Conservation (phyloP, 2,888 invertebrate genomes). For the Nomada ruficornis region DNA sequence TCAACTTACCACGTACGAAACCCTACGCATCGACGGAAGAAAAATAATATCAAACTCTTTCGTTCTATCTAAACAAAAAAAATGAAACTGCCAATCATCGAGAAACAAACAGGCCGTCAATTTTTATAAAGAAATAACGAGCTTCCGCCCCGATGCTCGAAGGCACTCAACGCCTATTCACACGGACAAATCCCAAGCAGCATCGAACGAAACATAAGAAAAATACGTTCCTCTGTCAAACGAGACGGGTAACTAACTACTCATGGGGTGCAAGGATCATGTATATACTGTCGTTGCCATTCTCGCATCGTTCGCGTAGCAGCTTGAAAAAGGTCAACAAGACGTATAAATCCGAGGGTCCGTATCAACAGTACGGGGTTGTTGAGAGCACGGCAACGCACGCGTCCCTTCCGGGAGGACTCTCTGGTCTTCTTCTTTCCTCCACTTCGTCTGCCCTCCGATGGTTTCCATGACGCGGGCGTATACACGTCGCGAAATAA, state of each 20-base stretch:
- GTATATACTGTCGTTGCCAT: slow-evolving; percentile 16
- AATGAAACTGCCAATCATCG: no score
- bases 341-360: slow-evolving; percentile 72
- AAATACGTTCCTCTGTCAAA: slow-evolving; percentile 11
- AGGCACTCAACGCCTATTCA: background rate
- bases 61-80: no score
- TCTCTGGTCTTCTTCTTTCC: slow-evolving; percentile 66
- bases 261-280: slow-evolving; percentile 39
- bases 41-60: no score
- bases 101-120: no score
- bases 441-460: slow-evolving; percentile 56
- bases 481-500: slow-evolving; percentile 60
- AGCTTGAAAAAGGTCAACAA: slow-evolving; percentile 75
- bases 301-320: slow-evolving; percentile 37
- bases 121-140: background rate
- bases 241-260: slow-evolving; percentile 49
- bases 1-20: no score
- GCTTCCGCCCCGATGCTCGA: background rate
- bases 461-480: slow-evolving; percentile 68
- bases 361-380: slow-evolving; percentile 46
- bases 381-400: slow-evolving; percentile 36
- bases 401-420: slow-evolving; percentile 55
- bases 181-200: background rate
- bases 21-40: no score
- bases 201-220: slow-evolving; percentile 7